These are phyloP conservation scores for Cebus imitator DNA, from an alignment of 2,113 vertebrate species.

Conservation along the genomic window DNA sequence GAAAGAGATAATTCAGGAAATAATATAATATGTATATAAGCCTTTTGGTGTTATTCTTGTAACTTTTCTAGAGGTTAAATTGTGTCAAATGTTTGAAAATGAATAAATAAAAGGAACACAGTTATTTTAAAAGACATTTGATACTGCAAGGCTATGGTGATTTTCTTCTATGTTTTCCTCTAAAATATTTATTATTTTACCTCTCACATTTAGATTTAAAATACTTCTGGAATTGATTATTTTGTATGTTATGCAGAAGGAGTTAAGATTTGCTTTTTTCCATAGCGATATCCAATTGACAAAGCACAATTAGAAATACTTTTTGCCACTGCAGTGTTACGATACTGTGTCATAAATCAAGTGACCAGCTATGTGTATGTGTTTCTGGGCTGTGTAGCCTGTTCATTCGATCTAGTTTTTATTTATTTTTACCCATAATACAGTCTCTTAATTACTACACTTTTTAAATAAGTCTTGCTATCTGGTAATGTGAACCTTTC, in stretches of 20 bases:
- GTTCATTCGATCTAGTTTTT: not conserved
- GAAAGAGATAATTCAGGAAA: not conserved
- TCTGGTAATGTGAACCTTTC: not conserved
- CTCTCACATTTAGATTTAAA: not conserved
- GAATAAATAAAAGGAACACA: not conserved
- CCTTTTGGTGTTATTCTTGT: not conserved
- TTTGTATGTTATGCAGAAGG: not conserved
- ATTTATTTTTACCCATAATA: not conserved
- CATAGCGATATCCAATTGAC: not conserved
- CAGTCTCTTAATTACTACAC: not conserved
- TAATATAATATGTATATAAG: not conserved
- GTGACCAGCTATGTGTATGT: not conserved
- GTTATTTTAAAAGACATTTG: not conserved
- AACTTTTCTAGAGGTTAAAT: not conserved
- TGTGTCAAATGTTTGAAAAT: not conserved
- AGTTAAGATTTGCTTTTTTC: not conserved
- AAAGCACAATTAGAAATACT: not conserved
- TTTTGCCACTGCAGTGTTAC: not conserved
- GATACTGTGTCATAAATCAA: not conserved
- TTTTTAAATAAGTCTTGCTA: not conserved
- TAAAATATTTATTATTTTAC: not conserved
- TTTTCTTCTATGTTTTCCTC: not conserved
- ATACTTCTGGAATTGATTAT: not conserved
- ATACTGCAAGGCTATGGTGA: not conserved
- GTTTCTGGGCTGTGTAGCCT: not conserved